Evolutionary conservation across 1,140 invertebrate species (phyloP), one percentile per base, ranked within the genome.

Genomic region (Pogonus chalceus): DNA sequence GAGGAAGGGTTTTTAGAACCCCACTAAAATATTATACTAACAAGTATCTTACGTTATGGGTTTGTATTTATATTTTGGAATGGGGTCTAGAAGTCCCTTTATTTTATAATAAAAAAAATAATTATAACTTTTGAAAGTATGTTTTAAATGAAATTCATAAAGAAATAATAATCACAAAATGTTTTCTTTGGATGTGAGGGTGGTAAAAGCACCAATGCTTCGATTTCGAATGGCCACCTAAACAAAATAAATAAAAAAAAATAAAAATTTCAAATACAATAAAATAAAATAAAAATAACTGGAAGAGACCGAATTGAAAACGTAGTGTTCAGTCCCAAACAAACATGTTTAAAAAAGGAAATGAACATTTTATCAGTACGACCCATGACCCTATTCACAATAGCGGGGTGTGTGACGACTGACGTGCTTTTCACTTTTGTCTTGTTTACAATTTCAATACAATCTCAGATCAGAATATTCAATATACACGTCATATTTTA

Each of bases 341-440:
- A 53, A 49, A 56, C 51, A 53, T 58, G 55, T 58, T 62, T 59
- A 61, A 60, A 63, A 60, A 56, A 53, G 63, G 64, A 65, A 65
- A 65, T 65, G 60, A 62, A 65, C 58, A 64, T 65, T 65, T 65
- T 65, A 65, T 65, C 64, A 56, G 54, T 50, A 43, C 52, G 52
- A 63, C 60, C 61, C 58, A 55, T 62, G 60, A 56, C 63, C 56
- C 31, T 23, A 52, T 58, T 57, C 60, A 58, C 60, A 60, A 58
- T 54, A 55, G 31, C 54, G 55, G 48, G 51, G 51, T 59, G 39
- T 39, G 47, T 62, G 64, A 65, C 37, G 37, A 10, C 55, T 64
- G 64, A 65, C 62, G 61, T n/a, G n/a, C 52, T 62, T 61, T 64
- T 62, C 59, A 58, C 53, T 56, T 57, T 59, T 57, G 60, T 55